Conservation (phyloP, 2,797 vertebrate species). For the Gouania willdenowi region DNA sequence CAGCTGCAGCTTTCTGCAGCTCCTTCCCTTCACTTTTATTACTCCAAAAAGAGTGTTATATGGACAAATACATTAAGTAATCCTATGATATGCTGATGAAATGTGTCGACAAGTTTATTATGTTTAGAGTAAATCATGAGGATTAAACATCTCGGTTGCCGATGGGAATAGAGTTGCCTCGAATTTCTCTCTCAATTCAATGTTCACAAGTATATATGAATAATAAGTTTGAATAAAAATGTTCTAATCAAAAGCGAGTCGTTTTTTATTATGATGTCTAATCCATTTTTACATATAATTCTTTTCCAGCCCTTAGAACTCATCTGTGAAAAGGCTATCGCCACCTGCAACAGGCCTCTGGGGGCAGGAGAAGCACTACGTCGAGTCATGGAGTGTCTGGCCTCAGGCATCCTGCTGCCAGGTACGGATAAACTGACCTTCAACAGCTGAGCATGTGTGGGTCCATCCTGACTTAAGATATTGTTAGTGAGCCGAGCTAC, state of each 20-base stretch:
- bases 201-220: too few species aligned
- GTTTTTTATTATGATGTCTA: not conserved
- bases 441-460: constrained; percentile 14
- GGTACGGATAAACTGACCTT: constrained; percentile 66
- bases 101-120: not conserved
- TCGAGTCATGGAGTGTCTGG: constrained; percentile 97
- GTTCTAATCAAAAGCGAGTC: too few species aligned
- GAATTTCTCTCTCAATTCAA: too few species aligned
- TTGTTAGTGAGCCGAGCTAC: constrained; percentile 21
- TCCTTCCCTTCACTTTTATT: too few species aligned
- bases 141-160: not conserved
- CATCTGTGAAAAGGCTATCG: constrained; percentile 98
- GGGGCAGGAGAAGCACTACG: constrained; percentile 96
- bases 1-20: too few species aligned
- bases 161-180: not conserved
- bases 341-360: constrained; percentile 96
- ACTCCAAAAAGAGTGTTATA: too few species aligned
- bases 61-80: too few species aligned
- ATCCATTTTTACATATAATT: not conserved
- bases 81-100: not conserved
- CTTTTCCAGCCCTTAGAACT: constrained; percentile 88
- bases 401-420: constrained; percentile 94
- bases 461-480: constrained; percentile 6
- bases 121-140: not conserved
- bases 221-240: too few species aligned